Evolutionary conservation across 2,888 invertebrate genomes (phyloP).

Genomic region (Agonopterix arenella): DNA sequence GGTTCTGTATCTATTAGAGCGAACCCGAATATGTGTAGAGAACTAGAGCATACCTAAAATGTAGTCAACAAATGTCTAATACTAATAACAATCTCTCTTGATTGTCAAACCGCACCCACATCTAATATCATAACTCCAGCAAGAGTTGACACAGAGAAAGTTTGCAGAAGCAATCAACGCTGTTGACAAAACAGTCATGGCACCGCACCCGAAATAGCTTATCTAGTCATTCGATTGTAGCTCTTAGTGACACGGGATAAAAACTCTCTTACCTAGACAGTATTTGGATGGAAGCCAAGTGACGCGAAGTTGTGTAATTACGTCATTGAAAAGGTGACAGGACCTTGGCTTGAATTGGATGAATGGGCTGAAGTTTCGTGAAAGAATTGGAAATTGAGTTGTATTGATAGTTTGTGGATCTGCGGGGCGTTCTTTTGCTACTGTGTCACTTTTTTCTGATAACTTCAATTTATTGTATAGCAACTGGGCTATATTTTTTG

Average conservation of each 20-base stretch:
- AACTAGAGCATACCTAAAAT: too few species aligned
- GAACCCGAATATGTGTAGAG: too few species aligned
- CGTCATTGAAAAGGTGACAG: neutral
- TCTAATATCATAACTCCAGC: neutral
- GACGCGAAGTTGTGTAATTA: neutral
- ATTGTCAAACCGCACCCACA: neutral
- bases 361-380: too few species aligned
- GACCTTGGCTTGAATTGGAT: neutral
- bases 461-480: too few species aligned
- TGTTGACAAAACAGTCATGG: slow-evolving; percentile 1
- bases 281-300: neutral
- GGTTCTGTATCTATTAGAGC: too few species aligned
- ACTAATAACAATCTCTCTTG: too few species aligned
- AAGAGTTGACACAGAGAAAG: neutral
- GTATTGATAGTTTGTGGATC: too few species aligned
- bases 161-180: neutral
- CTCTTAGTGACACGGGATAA: neutral
- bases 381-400: too few species aligned
- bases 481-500: too few species aligned
- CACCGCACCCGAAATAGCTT: slow-evolving; percentile 1
- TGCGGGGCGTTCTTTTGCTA: too few species aligned
- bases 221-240: neutral
- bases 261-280: neutral
- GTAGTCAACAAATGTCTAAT: too few species aligned
- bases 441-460: too few species aligned